Evolutionary conservation across 2,113 vertebrate genomes (phyloP).

Genomic region (Potamarius usumacintae): DNA sequence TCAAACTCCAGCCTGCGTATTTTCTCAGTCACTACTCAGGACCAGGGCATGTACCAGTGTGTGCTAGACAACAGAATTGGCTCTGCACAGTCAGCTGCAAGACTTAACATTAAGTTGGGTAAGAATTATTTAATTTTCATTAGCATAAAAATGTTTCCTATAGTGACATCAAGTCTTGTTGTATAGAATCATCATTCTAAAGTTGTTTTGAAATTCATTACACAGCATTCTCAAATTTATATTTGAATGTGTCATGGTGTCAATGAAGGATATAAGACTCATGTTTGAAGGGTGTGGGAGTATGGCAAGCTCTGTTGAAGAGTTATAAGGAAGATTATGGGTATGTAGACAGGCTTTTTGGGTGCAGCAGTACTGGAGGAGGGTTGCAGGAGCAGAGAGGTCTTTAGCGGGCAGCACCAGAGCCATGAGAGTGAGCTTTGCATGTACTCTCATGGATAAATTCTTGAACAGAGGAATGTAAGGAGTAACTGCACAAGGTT

Average conservation of each 20-base stretch:
- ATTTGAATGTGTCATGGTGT: neutral
- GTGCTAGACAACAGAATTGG: conserved; percentile 80
- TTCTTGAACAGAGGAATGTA: conserved; percentile 74
- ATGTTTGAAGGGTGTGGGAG: conserved; percentile 14
- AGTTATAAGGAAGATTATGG: conserved; percentile 3
- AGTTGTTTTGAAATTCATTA: neutral
- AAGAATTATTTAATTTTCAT: conserved; percentile 4
- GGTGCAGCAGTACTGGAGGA: conserved; percentile 30
- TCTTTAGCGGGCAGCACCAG: conserved; percentile 61
- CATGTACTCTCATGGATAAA: conserved; percentile 71
- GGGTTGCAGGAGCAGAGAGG: conserved; percentile 34
- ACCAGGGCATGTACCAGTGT: conserved; percentile 90
- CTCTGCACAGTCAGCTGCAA: conserved; percentile 78
- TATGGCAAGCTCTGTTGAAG: neutral
- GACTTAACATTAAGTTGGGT: conserved; percentile 80
- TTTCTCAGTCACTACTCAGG: conserved; percentile 61
- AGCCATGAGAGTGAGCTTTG: conserved; percentile 75
- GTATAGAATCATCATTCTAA: neutral
- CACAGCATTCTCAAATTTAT: too few relatives aligned
- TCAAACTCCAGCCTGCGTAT: conserved; percentile 72
- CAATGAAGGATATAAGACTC: neutral
- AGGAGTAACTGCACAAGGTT: conserved; percentile 74
- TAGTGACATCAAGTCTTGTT: neutral
- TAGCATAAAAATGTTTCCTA: neutral
- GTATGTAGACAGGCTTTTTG: conserved; percentile 38